Base-by-base conservation (phyloP, 2,113 vertebrate species). In the Jacana jacana region DNA sequence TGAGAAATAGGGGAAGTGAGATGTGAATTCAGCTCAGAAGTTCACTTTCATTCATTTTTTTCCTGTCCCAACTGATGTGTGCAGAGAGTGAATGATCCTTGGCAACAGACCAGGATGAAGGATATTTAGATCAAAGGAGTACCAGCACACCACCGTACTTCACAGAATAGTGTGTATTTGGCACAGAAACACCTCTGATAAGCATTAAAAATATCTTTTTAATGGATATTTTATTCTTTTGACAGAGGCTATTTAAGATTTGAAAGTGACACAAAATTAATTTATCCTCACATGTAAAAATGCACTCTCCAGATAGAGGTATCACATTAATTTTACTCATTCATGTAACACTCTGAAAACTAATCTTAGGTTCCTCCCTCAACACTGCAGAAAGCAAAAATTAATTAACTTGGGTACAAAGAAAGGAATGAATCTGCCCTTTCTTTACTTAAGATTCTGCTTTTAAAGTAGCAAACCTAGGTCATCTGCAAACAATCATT, bases 121-220 rank as follows among this genome's bases (percentile, higher is more conserved):
- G 95, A 93, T 93, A 89, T 3, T 72, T 71, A 96, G 96, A 97
- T 97, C 97, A 97, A 97, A 97, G 91, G 78, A 95, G 80, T 89
- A 89, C 91, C 71, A 92, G 78, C 52, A 93, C 82, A 94, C 77
- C 88, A 85, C 87, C 79, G 35, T 94, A 83, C 82, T 96, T 96
- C 75, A 81, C 89, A 96, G 75, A 81, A 70, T 92, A 94, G 69
- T 89, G 52, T 93, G 37, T 64, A 91, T 97, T 95, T 97, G 96
- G 96, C 96, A 93, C 71, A 93, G 63, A 96, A 93, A 93, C 75
- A 81, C 33, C 64, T 87, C 89, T 1, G 94, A 97, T 97, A 97
- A 97, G 91, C 63, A 94, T 96, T 95, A 89, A 95, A 97, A 96
- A 97, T 97, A 93, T 58, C 76, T 94, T 96, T 96, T 96, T 94